Evolutionary conservation across 2,113 vertebrate species (phyloP).

Genomic region (Nycticryphes semicollaris): DNA sequence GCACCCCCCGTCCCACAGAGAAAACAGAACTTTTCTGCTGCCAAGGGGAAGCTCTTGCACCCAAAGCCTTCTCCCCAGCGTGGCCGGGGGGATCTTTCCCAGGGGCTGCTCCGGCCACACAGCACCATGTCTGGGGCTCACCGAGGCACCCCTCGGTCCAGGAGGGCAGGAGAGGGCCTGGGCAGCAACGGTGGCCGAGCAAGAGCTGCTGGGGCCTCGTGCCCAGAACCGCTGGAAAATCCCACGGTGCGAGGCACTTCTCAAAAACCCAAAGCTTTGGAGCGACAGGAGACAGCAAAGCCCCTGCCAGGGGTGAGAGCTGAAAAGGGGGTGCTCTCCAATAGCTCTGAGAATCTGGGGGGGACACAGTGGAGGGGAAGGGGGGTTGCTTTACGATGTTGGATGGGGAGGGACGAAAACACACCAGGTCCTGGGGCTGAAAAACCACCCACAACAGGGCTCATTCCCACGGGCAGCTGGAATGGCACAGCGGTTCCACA

Average conservation of each 20-base stretch:
- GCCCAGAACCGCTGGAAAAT: not conserved
- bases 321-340: not conserved
- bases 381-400: not conserved
- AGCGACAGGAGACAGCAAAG: not conserved
- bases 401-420: not conserved
- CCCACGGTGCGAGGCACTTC: not conserved
- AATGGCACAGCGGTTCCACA: rapidly evolving
- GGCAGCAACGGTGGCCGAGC: not conserved
- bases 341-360: not conserved
- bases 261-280: not conserved
- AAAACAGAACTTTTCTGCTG: not conserved
- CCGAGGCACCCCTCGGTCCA: not conserved
- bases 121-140: rapidly evolving
- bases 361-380: rapidly evolving
- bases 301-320: not conserved
- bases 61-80: not conserved
- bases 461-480: not conserved
- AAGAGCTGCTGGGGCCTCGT: rapidly evolving
- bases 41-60: too few species aligned
- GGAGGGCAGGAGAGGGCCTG: not conserved
- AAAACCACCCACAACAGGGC: not conserved
- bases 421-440: not conserved
- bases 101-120: not conserved
- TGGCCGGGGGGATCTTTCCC: not conserved
- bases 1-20: not conserved